Base-by-base conservation (phyloP, 2,797 vertebrate genomes). In the Brotula barbata region DNA sequence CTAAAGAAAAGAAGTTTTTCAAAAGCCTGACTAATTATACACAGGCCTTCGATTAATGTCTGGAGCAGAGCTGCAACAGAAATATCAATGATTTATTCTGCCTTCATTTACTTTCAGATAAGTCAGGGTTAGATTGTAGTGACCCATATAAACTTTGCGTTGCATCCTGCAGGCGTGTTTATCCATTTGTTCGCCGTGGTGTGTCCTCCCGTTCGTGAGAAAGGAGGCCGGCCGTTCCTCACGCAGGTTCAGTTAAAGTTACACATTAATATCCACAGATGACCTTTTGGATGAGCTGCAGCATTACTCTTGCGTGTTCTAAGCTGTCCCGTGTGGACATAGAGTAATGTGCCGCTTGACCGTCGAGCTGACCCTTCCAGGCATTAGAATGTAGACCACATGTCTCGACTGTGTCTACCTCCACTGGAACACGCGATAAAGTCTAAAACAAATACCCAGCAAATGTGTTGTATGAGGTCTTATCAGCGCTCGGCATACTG, bases 271-370 rank as follows among this genome's bases (percentile, higher is more conserved):
- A 90, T 91, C 84, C 88, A 87, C 75, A 64, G 68, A 83, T 90
- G 90, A 92, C 91, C 91, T 93, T 91, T 91, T 58, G 80, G 81
- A 90, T 89, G 87, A 89, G 87, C 82, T 47, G 73, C 77, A 63
- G 86, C 90, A 91, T 91, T 91, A 88, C 82, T 92, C 91, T 90
- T 91, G 78, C 71, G 71, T 72, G 75, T 77, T 83, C 85, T 81
- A 80, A 87, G 82, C 86, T 90, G 88, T 91, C 89, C 64, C 34
- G 77, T 59, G 59, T 77, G 83, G 89, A 91, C 90, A 83, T 77
- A 89, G 89, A 92, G 86, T 92, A 92, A 92, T 92, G 90, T 90
- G 88, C 80, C 78, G 80, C 80, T 88, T 92, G 91, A 91, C 90
- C 89, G 77, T 68, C 67, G 64, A 56, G 49, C 77, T 90, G 89